Conservation (phyloP, 2,888 invertebrate species). For the Cremastobaeus sp. region DNA sequence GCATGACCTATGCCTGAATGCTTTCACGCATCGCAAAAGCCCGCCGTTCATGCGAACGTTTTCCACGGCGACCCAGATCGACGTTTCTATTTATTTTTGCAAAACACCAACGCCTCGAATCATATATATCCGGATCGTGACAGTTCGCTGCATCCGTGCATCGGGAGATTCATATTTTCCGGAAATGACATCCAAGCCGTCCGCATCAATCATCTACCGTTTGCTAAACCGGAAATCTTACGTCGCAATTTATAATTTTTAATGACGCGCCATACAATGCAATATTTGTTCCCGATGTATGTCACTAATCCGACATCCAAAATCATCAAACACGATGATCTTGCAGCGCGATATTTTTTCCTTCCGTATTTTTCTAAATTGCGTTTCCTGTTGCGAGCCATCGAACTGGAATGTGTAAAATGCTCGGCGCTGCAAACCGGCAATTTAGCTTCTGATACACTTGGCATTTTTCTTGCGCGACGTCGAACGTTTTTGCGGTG, state of each 20-base stretch:
- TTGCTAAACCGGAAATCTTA: slow-evolving; percentile 24
- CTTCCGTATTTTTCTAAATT: too few species aligned
- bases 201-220: slow-evolving; percentile 42
- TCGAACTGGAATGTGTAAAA: slow-evolving; percentile 5
- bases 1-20: slow-evolving; percentile 65
- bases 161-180: slow-evolving; percentile 45
- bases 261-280: too few species aligned
- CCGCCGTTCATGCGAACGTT: slow-evolving; percentile 45
- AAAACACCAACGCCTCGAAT: slow-evolving; percentile 50
- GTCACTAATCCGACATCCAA: too few species aligned
- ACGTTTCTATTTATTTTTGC: slow-evolving; percentile 52
- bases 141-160: slow-evolving; percentile 49
- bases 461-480: slow-evolving; percentile 36
- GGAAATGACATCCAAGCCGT: slow-evolving; percentile 46
- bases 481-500: slow-evolving; percentile 29
- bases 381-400: too few species aligned
- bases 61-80: slow-evolving; percentile 60
- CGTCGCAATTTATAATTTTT: slow-evolving; percentile 8
- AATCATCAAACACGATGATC: too few species aligned
- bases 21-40: slow-evolving; percentile 64
- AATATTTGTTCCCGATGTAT: too few species aligned
- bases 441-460: slow-evolving; percentile 37
- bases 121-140: slow-evolving; percentile 51
- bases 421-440: slow-evolving; percentile 3
- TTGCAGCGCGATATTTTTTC: too few species aligned